Base-by-base conservation (phyloP, 2,113 vertebrate genomes). In the Brachyistius frenatus region DNA sequence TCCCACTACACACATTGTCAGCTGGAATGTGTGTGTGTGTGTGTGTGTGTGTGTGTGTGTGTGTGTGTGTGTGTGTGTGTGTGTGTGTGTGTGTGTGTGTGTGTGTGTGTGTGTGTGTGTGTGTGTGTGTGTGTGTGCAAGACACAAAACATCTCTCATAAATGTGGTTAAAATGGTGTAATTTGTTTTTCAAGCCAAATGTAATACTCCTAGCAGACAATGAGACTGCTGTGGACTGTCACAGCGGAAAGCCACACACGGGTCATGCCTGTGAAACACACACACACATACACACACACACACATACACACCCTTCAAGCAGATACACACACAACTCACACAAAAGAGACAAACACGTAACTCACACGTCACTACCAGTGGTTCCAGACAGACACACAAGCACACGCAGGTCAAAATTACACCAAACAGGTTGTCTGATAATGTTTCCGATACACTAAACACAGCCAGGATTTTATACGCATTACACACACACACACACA, bases 141-240 rank as follows among this genome's bases (percentile, higher is more conserved):
- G 2, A 69, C 62, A 80, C 61, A 74, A 73, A 89, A 89, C 23
- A 77, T 39, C 54, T 52, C 54, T 66, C 80, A 46, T 47, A 84
- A 84, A 82, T 77, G 87, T 72, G 81, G 86, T 73, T 61, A 9
- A 80, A 88, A 88, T 86, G 78, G 64, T 78, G 89, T 93, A 50
- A 91, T 88, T 84, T 86, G 68, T 86, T 86, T 83, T 88, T 65
- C 54, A 69, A 80, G 84, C 85, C 87, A 91, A 86, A 86, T 65
- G 71, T 56, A 88, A 92, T 91, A 87, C 88, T 91, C 82, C 76
- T 66, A 33, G 76, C 80, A 87, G 89, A 93, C 92, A 92, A 91
- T 89, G 81, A 86, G 88, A 62, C 87, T 64, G 81, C 92, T 89
- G 90, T 91, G 72, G 85, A 89, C 84, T 78, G 88, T 90, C 86